Conservation (phyloP, 2,797 vertebrate genomes). For the Enteromius thamalakanensis region DNA sequence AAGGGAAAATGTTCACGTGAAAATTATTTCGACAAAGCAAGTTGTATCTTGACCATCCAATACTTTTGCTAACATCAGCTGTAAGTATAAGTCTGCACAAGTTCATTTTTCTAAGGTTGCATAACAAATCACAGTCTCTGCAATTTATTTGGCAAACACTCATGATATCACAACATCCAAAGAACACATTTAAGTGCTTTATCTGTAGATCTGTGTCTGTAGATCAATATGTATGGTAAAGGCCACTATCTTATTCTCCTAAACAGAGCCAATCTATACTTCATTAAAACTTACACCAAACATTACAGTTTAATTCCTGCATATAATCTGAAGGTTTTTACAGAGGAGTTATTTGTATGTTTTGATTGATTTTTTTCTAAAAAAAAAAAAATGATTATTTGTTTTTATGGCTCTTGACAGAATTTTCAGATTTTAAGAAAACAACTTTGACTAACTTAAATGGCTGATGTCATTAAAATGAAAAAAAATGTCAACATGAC, state of each 20-base stretch:
- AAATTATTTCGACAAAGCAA: neutral
- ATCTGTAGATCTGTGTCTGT: neutral
- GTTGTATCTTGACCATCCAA: neutral
- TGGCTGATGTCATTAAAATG: neutral
- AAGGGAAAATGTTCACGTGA: neutral
- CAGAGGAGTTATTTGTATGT: neutral
- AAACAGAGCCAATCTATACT: neutral
- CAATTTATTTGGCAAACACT: neutral
- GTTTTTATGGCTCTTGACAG: neutral
- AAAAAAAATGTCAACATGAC: neutral
- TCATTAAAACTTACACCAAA: neutral
- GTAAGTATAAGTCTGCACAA: neutral
- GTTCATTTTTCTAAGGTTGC: neutral
- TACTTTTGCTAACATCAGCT: slow-evolving; percentile 1
- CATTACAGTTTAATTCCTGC: neutral
- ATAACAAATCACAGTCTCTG: neutral
- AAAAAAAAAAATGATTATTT: neutral
- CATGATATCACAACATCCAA: neutral
- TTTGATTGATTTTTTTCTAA: neutral
- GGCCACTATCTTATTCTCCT: no score
- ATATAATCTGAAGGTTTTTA: neutral
- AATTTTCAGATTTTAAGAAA: neutral
- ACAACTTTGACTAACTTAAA: neutral
- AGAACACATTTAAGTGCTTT: neutral
- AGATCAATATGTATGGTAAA: neutral